Evolutionary conservation across 2,797 vertebrate genomes (phyloP).

Genomic region (Lacerta bilineata): DNA sequence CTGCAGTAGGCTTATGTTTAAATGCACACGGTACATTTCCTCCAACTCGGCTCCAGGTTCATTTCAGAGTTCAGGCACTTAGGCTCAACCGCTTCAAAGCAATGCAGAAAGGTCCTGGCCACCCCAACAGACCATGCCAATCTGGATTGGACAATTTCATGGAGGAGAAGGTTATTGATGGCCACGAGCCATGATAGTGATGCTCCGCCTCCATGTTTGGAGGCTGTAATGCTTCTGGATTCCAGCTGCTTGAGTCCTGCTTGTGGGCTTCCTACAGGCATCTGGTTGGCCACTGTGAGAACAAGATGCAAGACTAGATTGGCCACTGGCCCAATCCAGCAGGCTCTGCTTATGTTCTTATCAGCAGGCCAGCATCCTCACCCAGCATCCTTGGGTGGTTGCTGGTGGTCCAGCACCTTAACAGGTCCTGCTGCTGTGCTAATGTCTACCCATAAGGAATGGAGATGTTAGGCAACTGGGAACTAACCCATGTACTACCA

Average conservation of each 20-base stretch:
- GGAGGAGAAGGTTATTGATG: too few relatives aligned
- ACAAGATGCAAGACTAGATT: too few relatives aligned
- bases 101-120: not conserved
- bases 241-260: too few relatives aligned
- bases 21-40: not conserved
- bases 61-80: constrained; percentile 25
- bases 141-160: too few relatives aligned
- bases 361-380: not conserved
- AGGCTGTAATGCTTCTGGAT: too few relatives aligned
- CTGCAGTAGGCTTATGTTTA: constrained; percentile 4
- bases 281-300: too few relatives aligned
- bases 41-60: constrained; percentile 40
- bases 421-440: not conserved
- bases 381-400: not conserved
- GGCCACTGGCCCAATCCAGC: too few relatives aligned
- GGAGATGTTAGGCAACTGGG: not conserved
- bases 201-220: too few relatives aligned
- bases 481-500: not conserved
- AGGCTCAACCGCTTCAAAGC: not conserved
- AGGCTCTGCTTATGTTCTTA: too few relatives aligned
- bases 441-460: not conserved
- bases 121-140: not conserved
- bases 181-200: too few relatives aligned
- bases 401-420: not conserved
- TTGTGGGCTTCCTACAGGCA: too few relatives aligned